phyloP scores from a whole-genome alignment of 2,888 invertebrate species.

The Heteropelma amictum region DNA sequence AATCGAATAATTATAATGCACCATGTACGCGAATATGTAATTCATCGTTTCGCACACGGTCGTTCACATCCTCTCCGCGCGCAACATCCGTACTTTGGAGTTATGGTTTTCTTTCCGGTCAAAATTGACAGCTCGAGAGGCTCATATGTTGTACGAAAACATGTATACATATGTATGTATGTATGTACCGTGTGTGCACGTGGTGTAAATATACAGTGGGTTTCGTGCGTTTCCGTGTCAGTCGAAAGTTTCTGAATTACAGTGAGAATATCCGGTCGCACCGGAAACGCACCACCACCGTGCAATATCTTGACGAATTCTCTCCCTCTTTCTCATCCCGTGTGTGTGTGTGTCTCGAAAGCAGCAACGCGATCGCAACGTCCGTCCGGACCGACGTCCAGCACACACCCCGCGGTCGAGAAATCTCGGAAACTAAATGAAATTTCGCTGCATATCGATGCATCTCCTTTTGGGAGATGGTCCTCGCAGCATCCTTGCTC shows the following conservation, averaged over 20 bases:
- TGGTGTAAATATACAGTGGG: not conserved
- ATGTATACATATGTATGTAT: conserved; percentile 66
- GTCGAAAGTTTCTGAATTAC: conserved; percentile 53
- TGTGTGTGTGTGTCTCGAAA: too few relatives aligned
- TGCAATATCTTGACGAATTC: not conserved
- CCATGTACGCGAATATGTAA: not conserved
- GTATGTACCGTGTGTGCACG: conserved; percentile 40
- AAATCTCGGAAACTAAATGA: too few relatives aligned
- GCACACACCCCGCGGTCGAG: too few relatives aligned
- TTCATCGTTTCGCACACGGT: not conserved
- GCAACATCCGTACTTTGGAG: not conserved
- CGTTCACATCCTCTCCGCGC: not conserved
- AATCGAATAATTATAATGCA: not conserved
- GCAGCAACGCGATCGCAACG: too few relatives aligned
- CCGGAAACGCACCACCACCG: conserved; percentile 45
- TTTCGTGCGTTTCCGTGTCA: not conserved
- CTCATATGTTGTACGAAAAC: too few relatives aligned
- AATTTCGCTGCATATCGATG: too few relatives aligned
- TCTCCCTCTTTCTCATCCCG: too few relatives aligned
- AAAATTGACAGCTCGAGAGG: conserved; percentile 5
- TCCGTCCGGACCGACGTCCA: not conserved
- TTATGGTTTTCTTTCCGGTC: conserved; percentile 32
- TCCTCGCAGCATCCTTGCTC: too few relatives aligned
- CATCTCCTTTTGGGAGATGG: too few relatives aligned
- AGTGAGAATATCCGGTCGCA: conserved; percentile 69